Base-by-base conservation (phyloP, 2,113 vertebrate genomes). In the Heloderma charlesbogerti region DNA sequence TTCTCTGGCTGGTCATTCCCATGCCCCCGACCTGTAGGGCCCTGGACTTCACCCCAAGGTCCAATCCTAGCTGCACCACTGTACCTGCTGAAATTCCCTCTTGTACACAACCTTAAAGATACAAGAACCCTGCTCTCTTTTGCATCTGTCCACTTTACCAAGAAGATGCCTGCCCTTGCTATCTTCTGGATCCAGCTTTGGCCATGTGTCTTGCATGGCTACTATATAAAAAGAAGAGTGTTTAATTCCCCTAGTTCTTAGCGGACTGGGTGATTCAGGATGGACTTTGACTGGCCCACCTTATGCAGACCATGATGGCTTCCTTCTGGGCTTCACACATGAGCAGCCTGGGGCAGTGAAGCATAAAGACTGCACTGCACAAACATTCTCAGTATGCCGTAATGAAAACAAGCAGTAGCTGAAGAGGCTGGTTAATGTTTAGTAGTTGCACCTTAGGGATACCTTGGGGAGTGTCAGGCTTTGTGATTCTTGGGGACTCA, bases 381-480 rank as follows among this genome's bases (percentile, higher is more conserved):
- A 93, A 89, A 12, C 10, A 15, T 0, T 0, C 93, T 94, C 85
- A 84, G 95, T 77, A 48, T 74, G 34, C 51, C 6, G 34, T 18
- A 77, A 43, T 77, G 74, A 77, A 16, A 90, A 91, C 78, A 96
- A 81, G 89, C 86, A 60, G 51, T 88, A 83, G 51, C 29, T 67
- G 31, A 79, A 77, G 60, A 92, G 83, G 29, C 77, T 80, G 63
- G 89, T 94, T 91, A 87, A 90, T 92, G 93, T 88, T 77, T 92
- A 88, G 91, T 43, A 18, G 90, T 31, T 91, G 90, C 92, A 91
- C 51, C 34, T 13, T 31, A 57, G 37, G 48, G 90, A 91, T 77
- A 91, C 75, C 88, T 45, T 94, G 89, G n/a, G n/a, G 84, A 91
- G 91, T 91, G 84, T 86, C 90, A 86, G 82, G 91, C 86, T 0